Base-by-base conservation (phyloP, 2,888 invertebrate genomes). In the Drosophila yooni region DNA sequence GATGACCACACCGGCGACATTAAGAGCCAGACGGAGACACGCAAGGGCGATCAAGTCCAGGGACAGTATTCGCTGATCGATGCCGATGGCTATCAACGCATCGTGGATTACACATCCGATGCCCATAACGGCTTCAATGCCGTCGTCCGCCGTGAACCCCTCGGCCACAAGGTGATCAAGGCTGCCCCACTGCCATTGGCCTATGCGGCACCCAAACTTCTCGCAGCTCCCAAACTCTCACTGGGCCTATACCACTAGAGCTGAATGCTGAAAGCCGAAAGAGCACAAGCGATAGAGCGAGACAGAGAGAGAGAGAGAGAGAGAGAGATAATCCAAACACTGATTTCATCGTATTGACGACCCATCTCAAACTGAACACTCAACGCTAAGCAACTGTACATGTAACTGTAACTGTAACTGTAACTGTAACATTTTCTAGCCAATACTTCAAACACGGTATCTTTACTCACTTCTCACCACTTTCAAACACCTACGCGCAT, bases 51-150 rank as follows among this genome's bases (percentile, higher is more conserved):
- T 79, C 91, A 93, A 70, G 94, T 94, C 25, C 94, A 94, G 60
- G 94, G 94, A 18, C 93, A 94, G 86, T 94, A 94, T 88, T 93
- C 94, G 11, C 90, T 94, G 52, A 90, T 94, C 74, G 94, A 94
- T 83, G 90, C 94, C 73, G 94, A 94, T 91, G 94, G 94, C 38
- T 93, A 92, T 74, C 93, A 93, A 75, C 93, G 94, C 70, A 94
- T 93, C 53, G 94, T 94, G 48, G 94, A 94, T 75, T 94, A 94
- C 88, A 94, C 94, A 54, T 94, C 94, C 52, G 94, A 94, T 89
- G 92, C 93, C 33, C 94, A 94, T 79, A 94, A 94, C 73, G 94
- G 94, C 59, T 94, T 94, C 92, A 94, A 94, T 85, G 94, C 94
- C 33, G 93, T 94, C 40, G 94, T 94, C 6, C 93, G 93, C 74